Base-by-base conservation (phyloP, 2,113 vertebrate species). In the Ancistrus triradiatus region DNA sequence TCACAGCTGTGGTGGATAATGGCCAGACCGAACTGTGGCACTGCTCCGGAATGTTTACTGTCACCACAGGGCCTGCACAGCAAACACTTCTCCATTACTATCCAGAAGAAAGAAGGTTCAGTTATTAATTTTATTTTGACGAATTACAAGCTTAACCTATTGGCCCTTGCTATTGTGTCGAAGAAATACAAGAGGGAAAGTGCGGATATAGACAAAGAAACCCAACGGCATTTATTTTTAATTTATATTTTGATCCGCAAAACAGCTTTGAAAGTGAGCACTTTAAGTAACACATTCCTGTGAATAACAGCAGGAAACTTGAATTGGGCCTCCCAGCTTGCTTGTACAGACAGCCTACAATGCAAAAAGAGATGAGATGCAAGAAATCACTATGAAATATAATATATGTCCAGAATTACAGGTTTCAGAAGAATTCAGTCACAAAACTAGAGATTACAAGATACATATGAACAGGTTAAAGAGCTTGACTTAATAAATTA, bases 41-140 rank as follows among this genome's bases (percentile, higher is more conserved):
- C 82, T 72, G 77, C 68, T 81, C 77, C 80, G 88, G 90, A 92
- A 92, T 98, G 92, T 93, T 95, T 89, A 90, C 91, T 80, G 80
- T 91, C 90, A 87, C 90, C 90, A 84, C 85, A 87, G 90, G 89
- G 86, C 79, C 83, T 79, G 84, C 85, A 87, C 37, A 80, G 88
- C 87, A 91, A 92, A 93, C 91, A 90, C 81, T 83, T 82, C 87
- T 85, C 81, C 77, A 68, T 66, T 74, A 75, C 74, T 87, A 79
- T 78, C 74, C 78, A 53, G 81, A 79, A 78, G 81, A 87, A 83
- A 86, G 78, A 67, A 73, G 69, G 68, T 82, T 80, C 85, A 68
- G 43, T 80, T 89, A 86, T 91, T 84, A 83, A 88, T 85, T 88
- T 85, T 64, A 31, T 51, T 68, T 78, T 79, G 85, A 79, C 69